phyloP scores from a whole-genome alignment of 2,113 vertebrate species.

The Leuciscus idus region DNA sequence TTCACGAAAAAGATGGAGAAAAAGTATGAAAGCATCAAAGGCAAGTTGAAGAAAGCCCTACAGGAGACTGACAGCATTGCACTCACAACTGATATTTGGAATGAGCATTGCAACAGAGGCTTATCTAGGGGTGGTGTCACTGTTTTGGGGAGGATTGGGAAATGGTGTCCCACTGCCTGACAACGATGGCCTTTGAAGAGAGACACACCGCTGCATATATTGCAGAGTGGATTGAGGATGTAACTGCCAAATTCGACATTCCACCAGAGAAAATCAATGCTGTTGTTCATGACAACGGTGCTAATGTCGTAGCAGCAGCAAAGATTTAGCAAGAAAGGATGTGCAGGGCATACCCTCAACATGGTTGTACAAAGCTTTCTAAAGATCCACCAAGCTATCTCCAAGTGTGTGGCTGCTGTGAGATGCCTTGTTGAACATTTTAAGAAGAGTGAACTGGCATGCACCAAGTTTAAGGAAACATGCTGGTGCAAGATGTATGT shows the following conservation, averaged over 20 bases:
- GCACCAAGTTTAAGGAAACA: slow-evolving; percentile 45
- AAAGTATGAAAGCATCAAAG: slow-evolving; percentile 17
- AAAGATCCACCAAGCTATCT: slow-evolving; percentile 32
- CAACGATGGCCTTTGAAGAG: slow-evolving; percentile 52
- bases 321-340: slow-evolving; percentile 44
- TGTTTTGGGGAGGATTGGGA: slow-evolving; percentile 33
- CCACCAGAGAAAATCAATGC: slow-evolving; percentile 51
- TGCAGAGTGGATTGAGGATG: slow-evolving; percentile 44
- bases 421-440: slow-evolving; percentile 53
- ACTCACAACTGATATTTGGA: slow-evolving; percentile 36
- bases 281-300: slow-evolving; percentile 51
- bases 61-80: slow-evolving; percentile 23
- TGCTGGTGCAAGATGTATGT: slow-evolving; percentile 41
- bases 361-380: slow-evolving; percentile 46
- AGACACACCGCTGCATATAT: slow-evolving; percentile 49
- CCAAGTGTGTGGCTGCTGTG: slow-evolving; percentile 26
- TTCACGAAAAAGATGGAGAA: slow-evolving; percentile 25
- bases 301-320: slow-evolving; percentile 40
- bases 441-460: slow-evolving; percentile 55
- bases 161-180: slow-evolving; percentile 45
- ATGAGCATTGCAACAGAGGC: slow-evolving; percentile 23
- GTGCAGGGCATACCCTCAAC: slow-evolving; percentile 56
- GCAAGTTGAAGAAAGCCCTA: slow-evolving; percentile 22
- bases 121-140: not conserved
- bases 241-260: slow-evolving; percentile 48